Base-by-base conservation (phyloP, 2,888 invertebrate species). In the Polyploca ridens region DNA sequence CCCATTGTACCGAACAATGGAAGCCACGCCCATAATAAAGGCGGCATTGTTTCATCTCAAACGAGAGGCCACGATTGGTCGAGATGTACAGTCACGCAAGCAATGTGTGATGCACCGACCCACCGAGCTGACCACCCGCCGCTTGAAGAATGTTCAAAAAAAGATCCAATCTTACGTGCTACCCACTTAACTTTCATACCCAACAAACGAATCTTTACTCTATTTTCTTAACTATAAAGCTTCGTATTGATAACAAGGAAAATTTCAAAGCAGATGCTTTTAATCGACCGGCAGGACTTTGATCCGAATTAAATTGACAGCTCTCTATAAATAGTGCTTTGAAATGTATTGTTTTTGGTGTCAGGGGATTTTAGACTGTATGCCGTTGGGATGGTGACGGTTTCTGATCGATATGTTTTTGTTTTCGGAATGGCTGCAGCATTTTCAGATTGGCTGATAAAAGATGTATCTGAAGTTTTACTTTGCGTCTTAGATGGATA, bases 1-100 rank as follows among this genome's bases (percentile, higher is more conserved):
- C 90, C 94, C 85, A 93, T 93, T 94, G 94, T 93, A 70, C 87
- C 76, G 77, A 79, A 94, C 93, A 93, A 94, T 72, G 81, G 73
- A 77, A 67, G 86, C 91, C 84, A 75, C 90, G 90, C 92, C 93
- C 88, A 75, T 78, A 81, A 85, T 88, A 87, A 86, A 86, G 81
- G 82, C 89, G 86, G 91, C 83, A 74, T 93, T 93, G 94, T 93
- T 92, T 93, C 91, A 93, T 92, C 89, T 85, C 75, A 72, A 75
- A 75, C 72, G 68, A 72, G 69, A 68, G 66, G 66, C 68, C 71
- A 75, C 78, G 77, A 93, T 93, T 93, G 93, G 93, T 71, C 63
- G 83, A 83, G 81, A 84, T 68, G 67, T 19, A 66, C 57, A 57
- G 62, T 54, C 66, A 65, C 62, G 67, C 73, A 75, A 79, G 69